phyloP scores from a whole-genome alignment of 2,888 invertebrate species.

The Lymantria dispar region DNA sequence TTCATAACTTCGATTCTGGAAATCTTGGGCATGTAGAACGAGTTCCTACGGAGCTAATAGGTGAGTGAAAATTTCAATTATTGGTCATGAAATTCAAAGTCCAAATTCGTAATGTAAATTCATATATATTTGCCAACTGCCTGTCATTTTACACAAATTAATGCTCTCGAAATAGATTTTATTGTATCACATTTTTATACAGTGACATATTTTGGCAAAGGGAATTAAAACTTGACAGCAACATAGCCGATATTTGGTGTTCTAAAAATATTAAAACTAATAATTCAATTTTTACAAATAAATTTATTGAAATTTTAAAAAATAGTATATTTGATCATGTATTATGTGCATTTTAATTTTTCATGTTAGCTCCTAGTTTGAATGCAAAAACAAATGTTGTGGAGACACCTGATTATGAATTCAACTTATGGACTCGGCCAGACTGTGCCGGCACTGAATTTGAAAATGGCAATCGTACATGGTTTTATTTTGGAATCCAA shows the following conservation, averaged over 20 bases:
- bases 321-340: not conserved
- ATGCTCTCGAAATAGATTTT: conserved; percentile 25
- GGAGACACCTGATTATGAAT: conserved; percentile 88
- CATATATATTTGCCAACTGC: conserved; percentile 39
- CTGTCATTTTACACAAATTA: conserved; percentile 34
- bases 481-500: conserved; percentile 95
- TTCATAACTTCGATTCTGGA: conserved; percentile 95
- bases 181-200: conserved; percentile 5
- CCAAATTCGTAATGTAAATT: conserved; percentile 30
- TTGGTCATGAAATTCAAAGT: conserved; percentile 32
- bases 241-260: too few relatives aligned
- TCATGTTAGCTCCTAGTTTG: conserved; percentile 53
- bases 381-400: conserved; percentile 61
- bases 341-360: not conserved
- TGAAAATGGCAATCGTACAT: conserved; percentile 94
- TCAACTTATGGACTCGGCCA: conserved; percentile 94
- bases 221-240: too few relatives aligned
- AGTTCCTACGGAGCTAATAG: conserved; percentile 83
- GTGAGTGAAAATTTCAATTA: conserved; percentile 55
- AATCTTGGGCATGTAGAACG: conserved; percentile 92
- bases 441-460: conserved; percentile 94
- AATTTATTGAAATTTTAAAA: too few relatives aligned
- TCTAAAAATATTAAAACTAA: too few relatives aligned
- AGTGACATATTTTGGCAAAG: too few relatives aligned
- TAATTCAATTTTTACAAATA: too few relatives aligned